phyloP scores from a whole-genome alignment of 2,888 invertebrate genomes.

The Temnothorax rugatulus region DNA sequence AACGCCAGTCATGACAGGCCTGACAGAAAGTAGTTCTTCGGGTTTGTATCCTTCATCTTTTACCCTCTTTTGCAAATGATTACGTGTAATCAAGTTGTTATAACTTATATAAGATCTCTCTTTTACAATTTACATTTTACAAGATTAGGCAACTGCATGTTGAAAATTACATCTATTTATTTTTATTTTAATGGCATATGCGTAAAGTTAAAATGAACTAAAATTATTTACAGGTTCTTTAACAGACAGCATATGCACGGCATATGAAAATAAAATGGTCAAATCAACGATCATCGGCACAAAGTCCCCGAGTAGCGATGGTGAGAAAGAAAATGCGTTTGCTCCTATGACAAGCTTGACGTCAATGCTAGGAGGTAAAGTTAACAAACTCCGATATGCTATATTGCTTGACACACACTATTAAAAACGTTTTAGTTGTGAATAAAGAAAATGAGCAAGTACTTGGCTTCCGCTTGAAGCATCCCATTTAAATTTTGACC shows the following conservation, averaged over 20 bases:
- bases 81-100: not conserved
- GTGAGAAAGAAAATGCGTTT: conserved; percentile 72
- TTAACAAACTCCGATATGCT: not conserved
- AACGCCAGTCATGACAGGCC: conserved; percentile 83
- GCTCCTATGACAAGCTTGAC: conserved; percentile 81
- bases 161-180: not conserved
- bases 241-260: conserved; percentile 89
- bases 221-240: conserved; percentile 86
- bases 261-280: conserved; percentile 87
- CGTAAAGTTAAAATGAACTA: not conserved
- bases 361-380: conserved; percentile 86
- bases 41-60: conserved; percentile 81
- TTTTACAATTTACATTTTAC: not conserved
- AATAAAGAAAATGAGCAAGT: not conserved
- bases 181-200: conserved; percentile 15
- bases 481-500: not conserved
- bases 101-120: not conserved
- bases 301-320: conserved; percentile 64
- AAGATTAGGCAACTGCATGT: not conserved
- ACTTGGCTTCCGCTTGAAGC: not conserved
- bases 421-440: not conserved
- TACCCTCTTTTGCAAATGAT: conserved; percentile 55
- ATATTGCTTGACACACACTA: not conserved
- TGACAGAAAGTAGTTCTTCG: conserved; percentile 89
- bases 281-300: conserved; percentile 75